These are phyloP conservation scores for Formica selysi DNA, from an alignment of 1,140 invertebrate species.

Conservation along the genomic window DNA sequence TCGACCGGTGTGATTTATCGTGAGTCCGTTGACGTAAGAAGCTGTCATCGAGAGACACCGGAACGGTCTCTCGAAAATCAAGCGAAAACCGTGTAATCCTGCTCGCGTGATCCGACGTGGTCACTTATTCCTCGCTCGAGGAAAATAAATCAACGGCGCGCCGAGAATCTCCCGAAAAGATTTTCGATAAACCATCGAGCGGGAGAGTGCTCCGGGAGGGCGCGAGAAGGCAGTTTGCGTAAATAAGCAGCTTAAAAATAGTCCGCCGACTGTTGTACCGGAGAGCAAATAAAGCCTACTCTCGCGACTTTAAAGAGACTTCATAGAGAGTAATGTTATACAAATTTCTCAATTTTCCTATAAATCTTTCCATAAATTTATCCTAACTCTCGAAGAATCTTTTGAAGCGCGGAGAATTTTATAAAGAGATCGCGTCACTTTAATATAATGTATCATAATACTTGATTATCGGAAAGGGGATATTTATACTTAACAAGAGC, in stretches of 20 bases:
- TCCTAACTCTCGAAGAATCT: not conserved
- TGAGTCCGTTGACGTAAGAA: not conserved
- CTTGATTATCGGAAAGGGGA: not conserved
- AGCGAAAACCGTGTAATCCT: not conserved
- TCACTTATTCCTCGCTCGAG: not conserved
- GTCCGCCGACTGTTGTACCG: slow-evolving; percentile 40
- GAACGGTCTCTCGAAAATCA: not conserved
- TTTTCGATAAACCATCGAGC: slow-evolving; percentile 23
- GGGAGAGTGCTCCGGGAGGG: slow-evolving; percentile 7
- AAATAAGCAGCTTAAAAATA: slow-evolving; percentile 63
- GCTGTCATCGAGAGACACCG: not conserved
- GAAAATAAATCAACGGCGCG: slow-evolving; percentile 32
- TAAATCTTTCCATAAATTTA: not conserved
- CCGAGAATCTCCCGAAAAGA: not conserved
- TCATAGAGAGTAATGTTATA: not conserved
- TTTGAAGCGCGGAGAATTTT: not conserved
- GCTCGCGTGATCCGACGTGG: not conserved
- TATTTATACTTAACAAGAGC: not conserved
- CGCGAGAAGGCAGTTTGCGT: slow-evolving; percentile 48
- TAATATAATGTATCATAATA: not conserved
- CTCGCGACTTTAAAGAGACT: slow-evolving; percentile 28
- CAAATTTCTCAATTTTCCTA: slow-evolving; percentile 7
- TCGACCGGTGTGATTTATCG: not conserved
- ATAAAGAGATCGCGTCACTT: not conserved
- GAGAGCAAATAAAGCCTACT: slow-evolving; percentile 54